Conservation (phyloP, 2,888 invertebrate genomes). For the Phyllotreta cruciferae region DNA sequence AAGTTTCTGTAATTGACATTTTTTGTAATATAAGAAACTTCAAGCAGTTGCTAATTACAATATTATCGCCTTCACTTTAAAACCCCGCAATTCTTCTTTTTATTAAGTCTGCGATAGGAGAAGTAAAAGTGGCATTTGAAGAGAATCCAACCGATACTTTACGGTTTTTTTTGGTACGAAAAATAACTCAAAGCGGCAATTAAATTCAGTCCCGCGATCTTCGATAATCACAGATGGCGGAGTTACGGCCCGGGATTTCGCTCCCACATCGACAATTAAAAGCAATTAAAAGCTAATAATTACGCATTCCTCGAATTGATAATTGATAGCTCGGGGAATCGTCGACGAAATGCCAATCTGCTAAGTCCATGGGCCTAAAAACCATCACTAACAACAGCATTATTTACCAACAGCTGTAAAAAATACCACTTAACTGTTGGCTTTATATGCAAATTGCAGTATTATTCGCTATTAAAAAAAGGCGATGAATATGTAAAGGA, state of each 20-base stretch:
- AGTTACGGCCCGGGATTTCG: slow-evolving; percentile 32
- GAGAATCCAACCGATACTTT: background rate
- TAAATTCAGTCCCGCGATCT: slow-evolving; percentile 5
- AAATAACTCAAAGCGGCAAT: background rate
- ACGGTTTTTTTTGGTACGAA: background rate
- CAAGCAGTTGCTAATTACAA: slow-evolving; percentile 1
- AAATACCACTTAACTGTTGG: too few relatives aligned
- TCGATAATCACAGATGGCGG: slow-evolving; percentile 2
- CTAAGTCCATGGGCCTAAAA: too few relatives aligned
- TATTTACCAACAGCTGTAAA: too few relatives aligned
- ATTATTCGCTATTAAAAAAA: background rate
- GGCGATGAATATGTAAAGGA: background rate
- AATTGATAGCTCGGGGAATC: slow-evolving; percentile 48
- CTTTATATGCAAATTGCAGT: too few relatives aligned
- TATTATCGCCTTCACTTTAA: background rate
- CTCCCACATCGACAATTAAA: slow-evolving; percentile 45
- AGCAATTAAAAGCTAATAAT: slow-evolving; percentile 41
- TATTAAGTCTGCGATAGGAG: background rate
- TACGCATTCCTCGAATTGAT: slow-evolving; percentile 44
- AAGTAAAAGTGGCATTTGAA: background rate
- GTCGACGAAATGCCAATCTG: slow-evolving; percentile 21
- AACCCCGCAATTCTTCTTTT: background rate
- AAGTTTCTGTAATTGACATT: slow-evolving; percentile 30
- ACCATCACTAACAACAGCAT: too few relatives aligned
- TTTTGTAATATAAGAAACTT: slow-evolving; percentile 7